Evolutionary conservation across 1,140 invertebrate genomes (phyloP).

Genomic region (Papilio polyxenes): DNA sequence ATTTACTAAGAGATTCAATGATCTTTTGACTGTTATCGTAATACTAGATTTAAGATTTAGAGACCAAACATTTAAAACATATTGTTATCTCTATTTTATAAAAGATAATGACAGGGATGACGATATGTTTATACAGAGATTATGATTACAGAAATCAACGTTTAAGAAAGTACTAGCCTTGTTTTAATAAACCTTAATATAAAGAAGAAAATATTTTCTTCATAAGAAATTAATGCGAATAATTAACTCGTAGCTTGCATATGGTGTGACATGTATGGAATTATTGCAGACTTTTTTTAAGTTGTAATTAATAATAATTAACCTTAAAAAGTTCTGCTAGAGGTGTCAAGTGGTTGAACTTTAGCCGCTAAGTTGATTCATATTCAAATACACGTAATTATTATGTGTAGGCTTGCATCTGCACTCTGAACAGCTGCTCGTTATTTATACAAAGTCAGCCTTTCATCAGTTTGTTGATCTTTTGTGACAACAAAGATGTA

Average conservation of each 20-base stretch:
- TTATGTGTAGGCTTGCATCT: conserved; percentile 18
- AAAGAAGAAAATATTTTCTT: neutral
- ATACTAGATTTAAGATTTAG: too few relatives aligned
- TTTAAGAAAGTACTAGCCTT: too few relatives aligned
- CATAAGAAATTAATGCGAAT: neutral
- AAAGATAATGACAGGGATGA: too few relatives aligned
- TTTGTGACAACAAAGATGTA: neutral
- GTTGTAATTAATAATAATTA: conserved; percentile 25
- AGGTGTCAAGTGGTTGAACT: conserved; percentile 32
- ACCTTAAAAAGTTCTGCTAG: neutral
- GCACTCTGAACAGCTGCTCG: neutral
- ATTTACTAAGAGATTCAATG: neutral
- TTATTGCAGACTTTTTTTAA: neutral
- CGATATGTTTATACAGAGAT: too few relatives aligned
- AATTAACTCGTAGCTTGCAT: neutral
- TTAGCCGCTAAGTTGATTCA: conserved; percentile 11
- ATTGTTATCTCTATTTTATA: too few relatives aligned
- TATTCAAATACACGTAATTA: conserved; percentile 29
- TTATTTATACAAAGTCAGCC: neutral
- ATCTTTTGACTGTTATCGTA: too few relatives aligned
- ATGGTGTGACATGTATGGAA: neutral
- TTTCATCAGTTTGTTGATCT: neutral
- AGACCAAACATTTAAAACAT: too few relatives aligned
- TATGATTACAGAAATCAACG: too few relatives aligned
- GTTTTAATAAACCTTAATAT: too few relatives aligned